Conservation (phyloP, 2,113 vertebrate genomes). For the Lampris megalopsis region DNA sequence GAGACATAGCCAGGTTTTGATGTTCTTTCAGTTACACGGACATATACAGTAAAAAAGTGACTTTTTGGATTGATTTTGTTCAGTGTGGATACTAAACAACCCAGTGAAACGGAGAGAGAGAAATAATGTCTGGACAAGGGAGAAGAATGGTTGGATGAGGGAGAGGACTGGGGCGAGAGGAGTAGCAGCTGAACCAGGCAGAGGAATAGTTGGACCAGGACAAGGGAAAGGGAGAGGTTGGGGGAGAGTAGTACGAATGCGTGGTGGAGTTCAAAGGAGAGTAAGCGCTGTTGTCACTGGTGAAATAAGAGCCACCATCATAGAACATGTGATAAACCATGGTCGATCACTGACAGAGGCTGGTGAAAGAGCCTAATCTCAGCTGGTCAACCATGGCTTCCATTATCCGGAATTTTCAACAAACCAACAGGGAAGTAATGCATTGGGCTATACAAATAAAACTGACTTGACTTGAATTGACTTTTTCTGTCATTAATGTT, state of each 20-base stretch:
- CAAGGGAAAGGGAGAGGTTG: too few relatives aligned
- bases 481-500: constrained; percentile 1
- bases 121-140: constrained; percentile 1
- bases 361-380: constrained; percentile 32
- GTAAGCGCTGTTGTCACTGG: constrained; percentile 31
- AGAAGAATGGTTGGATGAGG: neutral
- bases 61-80: neutral
- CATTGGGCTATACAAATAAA: neutral
- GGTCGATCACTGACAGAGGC: constrained; percentile 18
- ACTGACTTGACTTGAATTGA: neutral
- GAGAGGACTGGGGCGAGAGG: too few relatives aligned
- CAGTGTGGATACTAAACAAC: too few relatives aligned
- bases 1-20: neutral
- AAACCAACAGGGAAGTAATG: constrained; percentile 42
- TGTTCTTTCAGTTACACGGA: neutral
- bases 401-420: constrained; percentile 30
- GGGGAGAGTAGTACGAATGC: too few relatives aligned
- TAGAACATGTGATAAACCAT: constrained; percentile 42
- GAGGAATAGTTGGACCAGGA: too few relatives aligned
- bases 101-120: neutral
- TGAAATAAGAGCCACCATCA: constrained; percentile 38
- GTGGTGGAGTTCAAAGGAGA: constrained; percentile 12
- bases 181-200: too few relatives aligned
- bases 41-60: neutral
- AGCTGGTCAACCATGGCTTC: constrained; percentile 34